Conservation (phyloP, 2,888 invertebrate genomes). For the Auanema sp. region DNA sequence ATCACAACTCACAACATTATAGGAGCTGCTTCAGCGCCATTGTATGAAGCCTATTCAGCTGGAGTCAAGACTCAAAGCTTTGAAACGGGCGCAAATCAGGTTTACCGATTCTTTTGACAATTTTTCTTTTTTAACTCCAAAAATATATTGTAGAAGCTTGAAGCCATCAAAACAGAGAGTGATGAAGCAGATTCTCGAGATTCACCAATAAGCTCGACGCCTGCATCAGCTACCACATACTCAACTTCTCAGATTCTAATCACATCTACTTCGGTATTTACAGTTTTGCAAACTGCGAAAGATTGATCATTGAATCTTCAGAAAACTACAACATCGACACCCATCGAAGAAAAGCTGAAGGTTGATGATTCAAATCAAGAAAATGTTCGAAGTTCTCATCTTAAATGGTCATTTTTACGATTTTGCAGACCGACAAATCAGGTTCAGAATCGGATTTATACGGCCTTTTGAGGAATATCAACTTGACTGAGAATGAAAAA, state of each 20-base stretch:
- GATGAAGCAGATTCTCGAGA: background rate
- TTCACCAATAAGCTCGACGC: background rate
- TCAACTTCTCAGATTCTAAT: no score
- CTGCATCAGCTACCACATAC: no score
- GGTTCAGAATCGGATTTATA: slow-evolving; percentile 8
- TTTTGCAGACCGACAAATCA: slow-evolving; percentile 1
- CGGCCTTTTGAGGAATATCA: slow-evolving; percentile 32
- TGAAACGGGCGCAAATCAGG: background rate
- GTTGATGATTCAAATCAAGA: background rate
- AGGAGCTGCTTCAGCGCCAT: no score
- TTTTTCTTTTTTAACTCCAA: background rate
- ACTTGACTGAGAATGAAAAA: slow-evolving; percentile 31
- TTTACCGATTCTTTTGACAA: slow-evolving; percentile 4
- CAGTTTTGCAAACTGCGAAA: background rate
- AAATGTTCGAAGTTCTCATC: background rate
- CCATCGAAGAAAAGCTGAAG: no score
- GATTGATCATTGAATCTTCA: background rate
- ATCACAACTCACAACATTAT: no score
- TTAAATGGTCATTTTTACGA: background rate
- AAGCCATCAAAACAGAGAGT: slow-evolving; percentile 3
- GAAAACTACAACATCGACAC: background rate
- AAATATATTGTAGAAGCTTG: slow-evolving; percentile 8
- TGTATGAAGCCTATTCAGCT: no score
- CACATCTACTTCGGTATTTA: background rate
- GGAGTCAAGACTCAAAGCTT: no score